Base-by-base conservation (phyloP, 2,888 invertebrate species). In the Aphodius granarius region DNA sequence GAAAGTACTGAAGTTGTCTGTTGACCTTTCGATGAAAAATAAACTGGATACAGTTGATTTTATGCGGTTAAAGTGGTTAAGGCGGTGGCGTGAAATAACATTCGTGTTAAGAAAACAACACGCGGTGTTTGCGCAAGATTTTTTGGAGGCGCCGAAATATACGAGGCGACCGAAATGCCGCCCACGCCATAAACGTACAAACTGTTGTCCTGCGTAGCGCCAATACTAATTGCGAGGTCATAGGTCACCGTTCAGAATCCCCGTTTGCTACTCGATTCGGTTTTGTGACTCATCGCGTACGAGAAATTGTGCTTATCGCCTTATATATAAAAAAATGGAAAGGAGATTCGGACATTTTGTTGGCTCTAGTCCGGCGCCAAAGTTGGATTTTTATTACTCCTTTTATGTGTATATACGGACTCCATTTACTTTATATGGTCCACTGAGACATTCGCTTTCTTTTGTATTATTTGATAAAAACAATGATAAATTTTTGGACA, bases 201-300 rank as follows among this genome's bases (percentile, higher is more conserved):
- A 43, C 43, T 43, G 43, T 43, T 43, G 43, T 43, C 13, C 43
- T 43, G 43, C 43, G 13, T 0, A 43, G 43, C 6, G 43, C 13
- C 43, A 78, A 78, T 76, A 78, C 78, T 78, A 78, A 78, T 78
- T 78, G 77, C 76, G 76, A 66, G 76, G 78, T 76, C 78, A 78
- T 73, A 77, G 76, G 75, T 76, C 64, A 43, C 43, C 43, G 13
- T 3, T 13, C 43, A 43, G 43, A 43, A 43, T 43, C 43, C 13
- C 43, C 43, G 43, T 43, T 43, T 13, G 43, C 43, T 43, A 43
- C 43, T 43, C 43, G 43, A 43, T 43, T 43, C 13, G 43, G 43
- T 43, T 43, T 43, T 13, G 43, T 43, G 43, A 43, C 43, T 43
- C 43, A 43, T 43, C 43, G 43, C 13, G 13, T 43, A 1, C 43